Conservation (phyloP, 2,888 invertebrate genomes). For the Cantharis lateralis region DNA sequence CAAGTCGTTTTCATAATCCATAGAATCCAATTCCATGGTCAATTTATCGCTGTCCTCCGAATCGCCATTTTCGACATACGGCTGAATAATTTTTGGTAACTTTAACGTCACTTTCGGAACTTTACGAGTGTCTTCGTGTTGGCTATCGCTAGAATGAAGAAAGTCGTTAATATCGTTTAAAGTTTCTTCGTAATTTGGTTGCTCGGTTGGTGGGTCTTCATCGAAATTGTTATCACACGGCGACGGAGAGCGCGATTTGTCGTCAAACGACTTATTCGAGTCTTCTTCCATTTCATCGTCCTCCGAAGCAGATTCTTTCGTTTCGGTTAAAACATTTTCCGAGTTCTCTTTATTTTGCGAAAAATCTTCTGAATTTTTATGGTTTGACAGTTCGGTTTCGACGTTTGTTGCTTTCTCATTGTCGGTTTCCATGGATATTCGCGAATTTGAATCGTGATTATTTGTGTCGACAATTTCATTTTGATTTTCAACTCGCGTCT, state of each 20-base stretch:
- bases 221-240: conserved; percentile 3
- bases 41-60: conserved; percentile 67
- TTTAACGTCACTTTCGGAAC: conserved; percentile 73
- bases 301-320: conserved; percentile 8
- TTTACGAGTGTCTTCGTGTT: conserved; percentile 52
- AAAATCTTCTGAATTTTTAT: conserved; percentile 2
- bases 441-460: conserved; percentile 25
- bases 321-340: neutral
- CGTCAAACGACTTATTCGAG: neutral
- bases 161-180: conserved; percentile 25
- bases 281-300: conserved; percentile 13
- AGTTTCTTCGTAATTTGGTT: conserved; percentile 9
- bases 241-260: neutral
- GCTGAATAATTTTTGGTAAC: conserved; percentile 51
- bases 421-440: conserved; percentile 18
- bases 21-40: conserved; percentile 61
- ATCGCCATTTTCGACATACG: conserved; percentile 43
- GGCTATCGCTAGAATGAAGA: conserved; percentile 4
- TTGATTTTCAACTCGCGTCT: neutral
- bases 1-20: conserved; percentile 48
- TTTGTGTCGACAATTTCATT: neutral
- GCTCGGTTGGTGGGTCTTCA: neutral
- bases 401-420: neutral
- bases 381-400: conserved; percentile 8
- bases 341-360: neutral